A percentile compares a stretch with the other conserved stretches of the same genome.
phyloP scores from a whole-genome alignment of 1,140 invertebrate genomes.

The Microplitis demolitor region DNA sequence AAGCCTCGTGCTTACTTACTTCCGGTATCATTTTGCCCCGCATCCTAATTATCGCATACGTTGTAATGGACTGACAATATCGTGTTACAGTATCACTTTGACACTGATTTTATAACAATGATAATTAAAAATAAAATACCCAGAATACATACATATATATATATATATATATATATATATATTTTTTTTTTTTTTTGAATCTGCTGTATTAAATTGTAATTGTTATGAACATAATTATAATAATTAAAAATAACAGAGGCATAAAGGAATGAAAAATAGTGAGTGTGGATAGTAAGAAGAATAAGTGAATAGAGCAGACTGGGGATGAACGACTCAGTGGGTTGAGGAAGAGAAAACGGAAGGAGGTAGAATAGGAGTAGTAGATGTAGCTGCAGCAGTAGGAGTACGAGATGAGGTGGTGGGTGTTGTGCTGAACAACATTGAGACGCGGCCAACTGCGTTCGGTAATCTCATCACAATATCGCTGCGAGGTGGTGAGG shows the following conservation, averaged over 20 bases:
- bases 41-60: slow-evolving; percentile 28
- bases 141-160: background rate
- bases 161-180: too few species aligned
- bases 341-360: background rate
- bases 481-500: slow-evolving; percentile 58
- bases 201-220: too few species aligned
- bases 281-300: too few species aligned
- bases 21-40: slow-evolving; percentile 32
- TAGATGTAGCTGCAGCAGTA: slow-evolving; percentile 28
- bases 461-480: slow-evolving; percentile 61
- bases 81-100: background rate
- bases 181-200: background rate
- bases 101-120: background rate
- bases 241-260: too few species aligned
- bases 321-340: background rate
- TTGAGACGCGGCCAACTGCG: slow-evolving; percentile 60
- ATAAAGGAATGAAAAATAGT: too few species aligned
- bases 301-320: too few species aligned
- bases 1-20: slow-evolving; percentile 25
- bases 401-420: slow-evolving; percentile 3
- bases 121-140: background rate
- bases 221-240: too few species aligned
- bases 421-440: slow-evolving; percentile 50
- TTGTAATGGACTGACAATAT: background rate
- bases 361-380: background rate